Base-by-base conservation (phyloP, 1,140 invertebrate genomes). In the Heliothis virescens region DNA sequence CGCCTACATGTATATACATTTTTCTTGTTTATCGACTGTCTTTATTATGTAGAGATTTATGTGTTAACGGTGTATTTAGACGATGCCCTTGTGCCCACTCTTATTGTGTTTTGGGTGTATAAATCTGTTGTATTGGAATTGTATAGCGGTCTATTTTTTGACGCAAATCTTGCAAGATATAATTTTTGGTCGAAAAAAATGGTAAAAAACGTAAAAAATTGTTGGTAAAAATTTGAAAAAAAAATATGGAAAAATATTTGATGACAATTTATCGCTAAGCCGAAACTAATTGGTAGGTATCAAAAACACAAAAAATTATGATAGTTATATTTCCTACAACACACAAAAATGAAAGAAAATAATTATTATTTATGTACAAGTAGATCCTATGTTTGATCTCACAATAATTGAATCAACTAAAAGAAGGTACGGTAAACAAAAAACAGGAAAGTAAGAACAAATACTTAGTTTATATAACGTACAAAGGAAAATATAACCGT, bases 401-500 rank as follows among this genome's bases (percentile, higher is more conserved):
- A 11, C 3, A 29, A 63, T 34, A 63, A 63, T 15, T n/a, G 26
- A 63, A 63, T n/a, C 13, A 34, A 29, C n/a, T 47, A 10, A 12
- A 18, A 65, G 16, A 48, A 0, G 34, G 9, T 9, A 65, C n/a
- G 18, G 16, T 16, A 65, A 63, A 65, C 1, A 3, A 29, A 18
- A 16, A 18, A 16, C n/a, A 16, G 41, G 11, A 11, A 65, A 65
- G 16, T 48, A 18, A 18, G 47, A 11, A 65, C 11, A 65, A 5
- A 16, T 57, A 53, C 52, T n/a, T 53, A 18, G 34, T 55, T 55
- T 21, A 18, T 10, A 63, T 63, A 63, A 16, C 62, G 18, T 47
- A 65, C 29, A 65, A 65, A 65, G 62, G 34, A 65, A 65, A 65
- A 65, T 65, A 65, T 48, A 65, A 65, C 34, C 9, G 48, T 47